These are phyloP conservation scores for Actinia tenebrosa DNA, from an alignment of 64 coral and sea anemone species.

Conservation along the genomic window DNA sequence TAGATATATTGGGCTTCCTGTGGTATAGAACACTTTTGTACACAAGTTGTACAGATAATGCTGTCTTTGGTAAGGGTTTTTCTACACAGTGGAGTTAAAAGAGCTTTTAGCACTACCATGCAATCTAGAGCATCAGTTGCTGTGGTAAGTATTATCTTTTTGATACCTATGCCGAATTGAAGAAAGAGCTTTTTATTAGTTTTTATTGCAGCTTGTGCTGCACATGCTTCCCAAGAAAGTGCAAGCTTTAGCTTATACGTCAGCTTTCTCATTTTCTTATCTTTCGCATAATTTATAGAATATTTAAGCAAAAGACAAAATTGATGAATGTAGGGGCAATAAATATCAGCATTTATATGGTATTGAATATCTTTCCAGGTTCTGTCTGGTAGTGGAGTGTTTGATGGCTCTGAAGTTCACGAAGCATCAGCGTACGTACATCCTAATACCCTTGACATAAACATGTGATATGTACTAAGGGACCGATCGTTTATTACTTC, in stretches of 20 bases:
- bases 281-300: no score
- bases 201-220: not conserved
- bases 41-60: not conserved
- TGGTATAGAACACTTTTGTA: not conserved
- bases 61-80: constrained; percentile 9
- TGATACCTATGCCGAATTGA: not conserved
- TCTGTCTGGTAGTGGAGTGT: constrained; percentile 82
- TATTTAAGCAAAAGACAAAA: not conserved
- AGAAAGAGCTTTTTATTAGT: not conserved
- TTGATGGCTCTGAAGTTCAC: constrained; percentile 87
- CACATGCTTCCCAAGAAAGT: not conserved
- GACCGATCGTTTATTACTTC: not conserved
- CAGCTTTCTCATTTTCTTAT: no score
- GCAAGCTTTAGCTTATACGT: no score
- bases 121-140: constrained; percentile 19
- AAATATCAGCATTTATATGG: no score
- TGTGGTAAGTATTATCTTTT: constrained; percentile 1
- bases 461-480: no score
- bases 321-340: no score
- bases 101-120: constrained; percentile 25
- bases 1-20: not conserved
- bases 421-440: constrained; percentile 82
- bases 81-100: not conserved
- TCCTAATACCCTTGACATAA: not conserved
- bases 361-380: constrained; percentile 26